Evolutionary conservation across 2,113 vertebrate genomes (phyloP), one percentile per base, ranked within the genome.

Genomic region (Rhinichthys klamathensis): DNA sequence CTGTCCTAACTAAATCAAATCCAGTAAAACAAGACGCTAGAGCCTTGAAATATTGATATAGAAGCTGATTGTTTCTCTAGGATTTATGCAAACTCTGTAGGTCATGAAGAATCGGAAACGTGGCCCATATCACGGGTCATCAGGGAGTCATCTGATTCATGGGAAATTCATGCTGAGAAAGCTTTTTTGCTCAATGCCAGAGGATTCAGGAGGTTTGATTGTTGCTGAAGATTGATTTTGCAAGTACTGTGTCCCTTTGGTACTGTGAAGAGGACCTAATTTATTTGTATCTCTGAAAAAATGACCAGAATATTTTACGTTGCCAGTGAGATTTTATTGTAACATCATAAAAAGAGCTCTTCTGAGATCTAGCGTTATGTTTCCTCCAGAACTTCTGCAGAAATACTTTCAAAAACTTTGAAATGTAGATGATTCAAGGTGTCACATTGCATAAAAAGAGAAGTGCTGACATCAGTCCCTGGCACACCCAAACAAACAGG

Each of bases 141-240:
- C 65, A 46, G 84, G 84, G 84, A 85, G 35, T 74, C 54, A 49
- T 60, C 54, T 63, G 78, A 86, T 86, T 74, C 69, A 74, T 51
- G 54, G 65, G 21, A 73, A 51, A 58, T 58, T 51, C 27, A 51
- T 25, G 11, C 46, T 18, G 81, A 73, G 67, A 72, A 82, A 54
- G 46, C 30, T 58, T 32, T 54, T 82, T 63, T 58, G 46, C 32
- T 41, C 3, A 15, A 72, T 67, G 72, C 12, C 27, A 1, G 32
- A 70, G 32, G 12, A 56, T 83, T 83, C 49, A 30, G 32, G 23
- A 25, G 67, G 13, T 73, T 27, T 73, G 46, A 27, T 67, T 67
- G 38, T 67, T 80, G 25, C 79, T 2, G 41, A 65, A 80, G 35
- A 80, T 32, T 63, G 30, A 41, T 27, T 86, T 74, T 67, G 1